Conservation (phyloP, 2,888 invertebrate genomes). For the Idaea dimidiata region DNA sequence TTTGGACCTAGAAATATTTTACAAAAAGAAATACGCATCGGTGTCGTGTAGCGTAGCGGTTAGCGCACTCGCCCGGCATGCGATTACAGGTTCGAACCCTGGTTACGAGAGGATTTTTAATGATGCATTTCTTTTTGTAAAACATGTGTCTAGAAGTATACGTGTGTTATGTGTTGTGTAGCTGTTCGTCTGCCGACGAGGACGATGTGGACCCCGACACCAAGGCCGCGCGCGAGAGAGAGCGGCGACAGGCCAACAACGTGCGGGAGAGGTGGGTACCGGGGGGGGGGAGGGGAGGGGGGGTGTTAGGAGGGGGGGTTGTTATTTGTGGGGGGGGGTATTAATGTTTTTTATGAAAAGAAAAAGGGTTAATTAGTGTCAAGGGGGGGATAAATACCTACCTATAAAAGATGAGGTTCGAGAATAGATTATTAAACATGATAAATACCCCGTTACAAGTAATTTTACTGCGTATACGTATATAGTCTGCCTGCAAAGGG, state of each 20-base stretch:
- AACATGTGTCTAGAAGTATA: not conserved
- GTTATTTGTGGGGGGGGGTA: no score
- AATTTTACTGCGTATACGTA: no score
- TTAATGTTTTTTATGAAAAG: no score
- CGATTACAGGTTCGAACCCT: not conserved
- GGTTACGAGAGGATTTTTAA: not conserved
- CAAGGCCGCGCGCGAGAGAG: conserved; percentile 96
- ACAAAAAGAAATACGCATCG: not conserved
- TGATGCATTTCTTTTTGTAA: no score
- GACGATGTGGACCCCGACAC: conserved; percentile 90
- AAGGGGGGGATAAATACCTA: no score
- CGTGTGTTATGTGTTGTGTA: conserved; percentile 45
- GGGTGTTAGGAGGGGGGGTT: not conserved
- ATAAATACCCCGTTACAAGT: no score
- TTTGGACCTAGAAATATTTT: no score
- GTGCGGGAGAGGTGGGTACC: conserved; percentile 92
- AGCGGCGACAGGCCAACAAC: conserved; percentile 98
- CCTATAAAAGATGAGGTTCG: no score
- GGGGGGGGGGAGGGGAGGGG: not conserved
- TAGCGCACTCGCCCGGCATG: not conserved
- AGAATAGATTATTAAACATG: no score
- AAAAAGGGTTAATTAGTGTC: no score
- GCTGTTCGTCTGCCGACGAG: conserved; percentile 92
- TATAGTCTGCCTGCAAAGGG: no score
- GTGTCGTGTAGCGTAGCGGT: not conserved